These are phyloP conservation scores for Aptenodytes patagonicus DNA, from an alignment of 2,113 vertebrate species.

Conservation along the genomic window DNA sequence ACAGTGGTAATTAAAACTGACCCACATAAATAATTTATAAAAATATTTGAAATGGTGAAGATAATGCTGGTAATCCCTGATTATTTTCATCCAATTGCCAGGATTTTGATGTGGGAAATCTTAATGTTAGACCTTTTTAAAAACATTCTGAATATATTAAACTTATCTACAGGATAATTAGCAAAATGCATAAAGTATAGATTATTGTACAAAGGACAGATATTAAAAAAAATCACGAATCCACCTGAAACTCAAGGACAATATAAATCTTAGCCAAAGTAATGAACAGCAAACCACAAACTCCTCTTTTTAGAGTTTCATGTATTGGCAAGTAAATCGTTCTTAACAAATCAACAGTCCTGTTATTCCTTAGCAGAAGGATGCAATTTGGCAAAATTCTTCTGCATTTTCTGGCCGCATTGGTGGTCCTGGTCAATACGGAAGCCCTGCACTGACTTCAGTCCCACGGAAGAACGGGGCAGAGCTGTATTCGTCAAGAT, in stretches of 20 bases:
- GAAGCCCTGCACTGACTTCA: neutral
- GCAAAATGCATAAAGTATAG: conserved; percentile 75
- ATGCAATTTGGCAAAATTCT: neutral
- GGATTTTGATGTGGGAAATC: conserved; percentile 42
- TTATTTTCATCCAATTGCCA: conserved; percentile 59
- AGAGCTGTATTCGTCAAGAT: neutral
- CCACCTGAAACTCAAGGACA: conserved; percentile 58
- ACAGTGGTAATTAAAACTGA: conserved; percentile 70
- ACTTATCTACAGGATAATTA: conserved; percentile 72
- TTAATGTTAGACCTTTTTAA: conserved; percentile 60
- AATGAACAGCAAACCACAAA: conserved; percentile 2
- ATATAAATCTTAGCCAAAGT: conserved; percentile 48
- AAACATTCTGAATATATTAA: conserved; percentile 76
- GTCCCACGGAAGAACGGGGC: neutral
- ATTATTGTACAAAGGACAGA: conserved; percentile 74
- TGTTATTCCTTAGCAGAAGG: conserved; percentile 10
- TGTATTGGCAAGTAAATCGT: conserved; percentile 20
- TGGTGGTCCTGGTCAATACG: neutral
- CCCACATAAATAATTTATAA: conserved; percentile 75
- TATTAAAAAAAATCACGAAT: conserved; percentile 72
- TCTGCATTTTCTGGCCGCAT: neutral
- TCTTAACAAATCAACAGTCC: neutral
- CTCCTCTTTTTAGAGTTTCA: neutral
- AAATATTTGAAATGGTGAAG: conserved; percentile 68
- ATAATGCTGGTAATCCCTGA: conserved; percentile 66